Evolutionary conservation across 2,888 invertebrate genomes (phyloP).

Genomic region (Phanerotoma sp.): DNA sequence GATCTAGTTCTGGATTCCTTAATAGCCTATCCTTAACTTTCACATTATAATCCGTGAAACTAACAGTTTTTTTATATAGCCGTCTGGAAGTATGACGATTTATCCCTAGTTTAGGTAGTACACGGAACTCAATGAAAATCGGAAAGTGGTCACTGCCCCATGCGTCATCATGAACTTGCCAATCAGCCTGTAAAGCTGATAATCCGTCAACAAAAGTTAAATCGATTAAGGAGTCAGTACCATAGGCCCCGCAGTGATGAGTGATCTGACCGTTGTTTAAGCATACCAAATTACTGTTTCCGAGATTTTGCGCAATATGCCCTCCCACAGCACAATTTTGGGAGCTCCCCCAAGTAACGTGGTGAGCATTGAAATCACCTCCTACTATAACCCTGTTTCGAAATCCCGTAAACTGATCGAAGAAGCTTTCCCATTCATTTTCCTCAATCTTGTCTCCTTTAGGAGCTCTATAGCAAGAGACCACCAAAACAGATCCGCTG

Average conservation of each 20-base stretch:
- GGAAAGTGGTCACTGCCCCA: conserved; percentile 26
- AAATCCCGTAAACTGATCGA: not conserved
- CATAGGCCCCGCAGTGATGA: not conserved
- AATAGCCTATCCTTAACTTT: too few species aligned
- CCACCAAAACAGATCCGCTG: not conserved
- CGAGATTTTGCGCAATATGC: not conserved
- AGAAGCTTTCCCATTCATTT: not conserved
- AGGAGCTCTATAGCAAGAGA: conserved; percentile 1
- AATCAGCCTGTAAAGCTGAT: not conserved
- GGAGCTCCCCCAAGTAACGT: not conserved
- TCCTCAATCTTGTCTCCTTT: not conserved
- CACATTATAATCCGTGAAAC: too few species aligned
- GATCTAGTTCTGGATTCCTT: too few species aligned
- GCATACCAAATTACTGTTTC: not conserved
- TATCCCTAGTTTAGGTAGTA: too few species aligned
- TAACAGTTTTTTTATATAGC: too few species aligned
- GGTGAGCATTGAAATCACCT: conserved; percentile 1
- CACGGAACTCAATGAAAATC: conserved; percentile 3
- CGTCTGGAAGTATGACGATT: too few species aligned
- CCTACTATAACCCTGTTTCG: not conserved
- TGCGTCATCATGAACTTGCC: conserved; percentile 4
- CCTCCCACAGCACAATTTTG: not conserved
- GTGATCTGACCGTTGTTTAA: not conserved
- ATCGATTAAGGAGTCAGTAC: conserved; percentile 16
- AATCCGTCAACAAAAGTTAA: conserved; percentile 7